phyloP scores from a whole-genome alignment of 2,888 invertebrate species.

The Lasioglossum vierecki region DNA sequence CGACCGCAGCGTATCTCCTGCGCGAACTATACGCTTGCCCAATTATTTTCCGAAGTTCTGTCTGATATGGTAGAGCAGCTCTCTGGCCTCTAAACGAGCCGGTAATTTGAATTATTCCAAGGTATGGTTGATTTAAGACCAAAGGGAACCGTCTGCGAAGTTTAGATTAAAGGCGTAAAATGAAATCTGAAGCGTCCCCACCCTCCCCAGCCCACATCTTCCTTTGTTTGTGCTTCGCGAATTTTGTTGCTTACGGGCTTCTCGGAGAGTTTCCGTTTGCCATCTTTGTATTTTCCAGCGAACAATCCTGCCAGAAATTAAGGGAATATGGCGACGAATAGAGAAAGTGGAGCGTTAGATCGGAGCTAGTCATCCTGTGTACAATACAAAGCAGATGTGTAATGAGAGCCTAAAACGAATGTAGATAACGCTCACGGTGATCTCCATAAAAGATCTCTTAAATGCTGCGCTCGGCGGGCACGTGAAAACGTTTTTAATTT shows the following conservation, averaged over 20 bases:
- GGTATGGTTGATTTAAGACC: conserved; percentile 58
- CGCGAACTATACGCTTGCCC: background rate
- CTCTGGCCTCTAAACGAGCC: conserved; percentile 18
- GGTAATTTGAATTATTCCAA: conserved; percentile 56
- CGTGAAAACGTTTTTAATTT: background rate
- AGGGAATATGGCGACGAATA: background rate
- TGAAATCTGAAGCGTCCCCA: conserved; percentile 39
- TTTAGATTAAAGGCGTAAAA: conserved; percentile 55
- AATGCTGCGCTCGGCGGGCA: background rate
- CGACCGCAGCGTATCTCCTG: conserved; percentile 10
- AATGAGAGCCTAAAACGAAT: background rate
- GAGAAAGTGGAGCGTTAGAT: background rate
- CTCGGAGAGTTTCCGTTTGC: conserved; percentile 11
- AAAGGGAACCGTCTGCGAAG: conserved; percentile 57
- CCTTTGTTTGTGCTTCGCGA: conserved; percentile 39
- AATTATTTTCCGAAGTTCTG: conserved; percentile 30
- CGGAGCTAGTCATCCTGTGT: background rate
- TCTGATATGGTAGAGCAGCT: conserved; percentile 21
- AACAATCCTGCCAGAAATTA: background rate
- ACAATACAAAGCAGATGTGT: background rate
- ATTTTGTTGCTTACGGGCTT: conserved; percentile 27
- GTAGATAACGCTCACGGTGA: background rate
- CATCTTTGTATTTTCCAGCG: conserved; percentile 26
- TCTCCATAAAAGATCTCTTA: background rate
- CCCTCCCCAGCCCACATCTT: background rate